A percentile compares a stretch with the other conserved stretches of the same genome.
Conservation (phyloP, 2,797 vertebrate species). For the Neosilurus hyrtlii region DNA sequence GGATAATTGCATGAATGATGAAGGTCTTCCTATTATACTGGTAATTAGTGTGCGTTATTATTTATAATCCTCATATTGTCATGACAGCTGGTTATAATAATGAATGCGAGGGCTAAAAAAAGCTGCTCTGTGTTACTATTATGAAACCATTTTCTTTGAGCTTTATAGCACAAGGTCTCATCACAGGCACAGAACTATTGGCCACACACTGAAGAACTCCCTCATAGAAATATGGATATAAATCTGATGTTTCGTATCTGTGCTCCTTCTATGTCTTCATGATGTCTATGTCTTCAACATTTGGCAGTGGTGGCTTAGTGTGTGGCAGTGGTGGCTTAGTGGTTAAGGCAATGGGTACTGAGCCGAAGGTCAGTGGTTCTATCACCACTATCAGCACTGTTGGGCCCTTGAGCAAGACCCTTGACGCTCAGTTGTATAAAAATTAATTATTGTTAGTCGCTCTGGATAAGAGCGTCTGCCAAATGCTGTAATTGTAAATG, state of each 20-base stretch:
- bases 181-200: neutral
- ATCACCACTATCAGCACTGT: too few species aligned
- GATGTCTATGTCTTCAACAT: too few species aligned
- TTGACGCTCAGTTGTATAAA: too few species aligned
- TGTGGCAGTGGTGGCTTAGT: too few species aligned
- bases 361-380: too few species aligned
- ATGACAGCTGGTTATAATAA: neutral
- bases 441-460: too few species aligned
- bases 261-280: neutral
- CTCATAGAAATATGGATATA: neutral
- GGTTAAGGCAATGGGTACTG: too few species aligned
- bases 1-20: neutral
- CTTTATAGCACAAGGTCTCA: neutral
- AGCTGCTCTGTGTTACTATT: neutral
- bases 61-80: neutral
- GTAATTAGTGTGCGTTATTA: neutral
- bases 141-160: neutral
- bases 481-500: too few species aligned
- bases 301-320: too few species aligned
- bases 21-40: neutral
- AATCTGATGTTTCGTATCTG: neutral
- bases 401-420: too few species aligned
- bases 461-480: too few species aligned
- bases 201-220: neutral
- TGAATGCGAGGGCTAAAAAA: neutral